Evolutionary conservation across 2,797 vertebrate species (phyloP), one percentile per base, ranked within the genome.

Genomic region (Hydrophis major): DNA sequence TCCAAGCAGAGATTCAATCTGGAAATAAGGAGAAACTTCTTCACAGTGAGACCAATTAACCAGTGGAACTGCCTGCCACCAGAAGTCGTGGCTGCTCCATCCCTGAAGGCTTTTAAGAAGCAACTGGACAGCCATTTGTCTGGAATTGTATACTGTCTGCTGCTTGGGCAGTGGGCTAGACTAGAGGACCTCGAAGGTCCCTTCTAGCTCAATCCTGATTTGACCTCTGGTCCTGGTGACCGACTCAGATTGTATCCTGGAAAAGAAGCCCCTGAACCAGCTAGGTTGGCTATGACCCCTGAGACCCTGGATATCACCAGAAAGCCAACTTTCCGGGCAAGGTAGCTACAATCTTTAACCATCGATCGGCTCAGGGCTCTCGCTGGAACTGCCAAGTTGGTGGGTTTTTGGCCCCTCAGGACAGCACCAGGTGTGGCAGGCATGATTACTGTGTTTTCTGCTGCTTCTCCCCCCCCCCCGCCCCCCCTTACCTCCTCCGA

Each of bases 331-430:
- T 94, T 92, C 95, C 92, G 94, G 94, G 93, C 96, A 94, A 86
- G 95, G 89, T 93, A 92, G 96, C 95, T 95, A 93, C 69, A 4
- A 93, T 92, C 96, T 96, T 97, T 96, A 97, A 97, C 96, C 97
- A n/a, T n/a, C n/a, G n/a, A 97, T 92, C 94, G 27, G 74, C 93
- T 96, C 56, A 94, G 95, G 95, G 96, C 95, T 97, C 95, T 95
- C 95, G 94, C 92, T 53, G 92, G 93, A 94, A 86, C 90, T 55
- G 94, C 92, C 28, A 96, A 95, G 94, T 96, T 95, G 95, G 97
- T 94, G 94, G 95, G 91, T 94, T 55, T 55, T 12, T 12, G 10
- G 11, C 53, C 53, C 53, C 53, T 55, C 94, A 61, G 47, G 90
- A 92, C 95, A 91, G 93, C 87, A 92, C 95, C 97, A 97, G 97